Base-by-base conservation (phyloP, 1,140 invertebrate species). In the Choristoneura fumiferana region DNA sequence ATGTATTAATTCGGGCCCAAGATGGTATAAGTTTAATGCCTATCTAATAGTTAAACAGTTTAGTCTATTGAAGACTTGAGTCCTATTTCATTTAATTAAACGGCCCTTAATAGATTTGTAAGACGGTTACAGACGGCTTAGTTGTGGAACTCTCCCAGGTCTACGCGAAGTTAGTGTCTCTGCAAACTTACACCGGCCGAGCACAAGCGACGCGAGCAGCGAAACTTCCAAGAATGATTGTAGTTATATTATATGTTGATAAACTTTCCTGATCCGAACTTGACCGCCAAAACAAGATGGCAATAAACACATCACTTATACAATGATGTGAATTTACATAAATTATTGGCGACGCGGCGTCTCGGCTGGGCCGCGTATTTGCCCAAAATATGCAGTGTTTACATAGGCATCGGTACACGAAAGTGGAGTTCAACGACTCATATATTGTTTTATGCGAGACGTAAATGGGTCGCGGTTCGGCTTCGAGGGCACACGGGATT, bases 321-420 rank as follows among this genome's bases (percentile, higher is more conserved):
- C 79, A 78, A 83, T 86, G 83, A 84, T 76, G 81, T 78, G 72
- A 76, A 85, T 87, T 87, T 87, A 88, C 85, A 88, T 88, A 88
- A 87, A 88, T 87, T 84, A 88, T 88, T 73, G 82, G 73, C 81
- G 80, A 60, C 77, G 73, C 65, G 71, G 66, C 72, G 82, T 84
- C 81, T 79, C 71, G 66, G 63, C 45, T 52, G 39, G 57, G 45
- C n/a, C 59, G 54, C 61, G 43, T 73, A 73, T 78, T 81, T 78
- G 79, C 76, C 58, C 71, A 75, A 71, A 49, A 49, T 49, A 78
- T 81, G 80, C 81, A 84, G 65, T 86, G 85, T 86, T 84, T 86
- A 83, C 79, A 80, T 76, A 77, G 68, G 69, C 67, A 74, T 76
- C 65, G 59, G 52, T 45, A 69, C 65, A 71, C 70, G 65, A 69